phyloP scores from a whole-genome alignment of 2,797 vertebrate species.

The Aplochiton taeniatus region DNA sequence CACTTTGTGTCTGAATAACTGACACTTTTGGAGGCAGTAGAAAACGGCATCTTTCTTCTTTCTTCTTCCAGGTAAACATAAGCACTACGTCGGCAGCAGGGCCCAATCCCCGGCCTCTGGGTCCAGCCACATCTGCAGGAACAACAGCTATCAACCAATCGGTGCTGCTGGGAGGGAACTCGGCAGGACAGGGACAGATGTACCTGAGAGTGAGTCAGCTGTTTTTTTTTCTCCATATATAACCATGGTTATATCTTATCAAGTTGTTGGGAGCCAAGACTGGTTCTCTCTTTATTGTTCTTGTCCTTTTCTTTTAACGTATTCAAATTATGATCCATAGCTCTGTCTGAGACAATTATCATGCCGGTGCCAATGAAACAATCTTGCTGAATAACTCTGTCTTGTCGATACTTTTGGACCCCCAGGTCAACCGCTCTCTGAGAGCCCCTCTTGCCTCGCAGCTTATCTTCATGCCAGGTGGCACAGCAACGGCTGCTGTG shows the following conservation, averaged over 20 bases:
- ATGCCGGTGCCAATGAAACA: neutral
- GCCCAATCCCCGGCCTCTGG: slow-evolving; percentile 75
- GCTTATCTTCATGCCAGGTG: slow-evolving; percentile 97
- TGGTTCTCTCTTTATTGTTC: no score
- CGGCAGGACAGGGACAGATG: slow-evolving; percentile 94
- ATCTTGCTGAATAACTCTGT: slow-evolving; percentile 2
- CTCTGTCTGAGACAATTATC: no score
- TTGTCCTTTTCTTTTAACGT: no score
- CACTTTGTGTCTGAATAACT: no score
- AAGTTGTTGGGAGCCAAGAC: no score
- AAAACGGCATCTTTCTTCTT: neutral
- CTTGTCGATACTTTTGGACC: slow-evolving; percentile 16
- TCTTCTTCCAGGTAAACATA: slow-evolving; percentile 71
- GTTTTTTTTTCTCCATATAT: neutral
- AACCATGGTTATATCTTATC: no score
- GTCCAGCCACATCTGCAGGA: slow-evolving; percentile 79
- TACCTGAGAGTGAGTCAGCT: slow-evolving; percentile 89
- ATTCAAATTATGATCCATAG: no score
- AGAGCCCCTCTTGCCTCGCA: slow-evolving; percentile 91
- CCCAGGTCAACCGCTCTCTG: slow-evolving; percentile 80
- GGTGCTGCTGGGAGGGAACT: slow-evolving; percentile 89
- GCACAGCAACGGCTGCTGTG: slow-evolving; percentile 89
- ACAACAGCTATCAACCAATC: slow-evolving; percentile 91
- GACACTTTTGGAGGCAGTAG: neutral
- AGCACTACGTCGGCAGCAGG: slow-evolving; percentile 75